Evolutionary conservation across 2,797 vertebrate genomes (phyloP).

Genomic region (Stomatorhinus walkeri): DNA sequence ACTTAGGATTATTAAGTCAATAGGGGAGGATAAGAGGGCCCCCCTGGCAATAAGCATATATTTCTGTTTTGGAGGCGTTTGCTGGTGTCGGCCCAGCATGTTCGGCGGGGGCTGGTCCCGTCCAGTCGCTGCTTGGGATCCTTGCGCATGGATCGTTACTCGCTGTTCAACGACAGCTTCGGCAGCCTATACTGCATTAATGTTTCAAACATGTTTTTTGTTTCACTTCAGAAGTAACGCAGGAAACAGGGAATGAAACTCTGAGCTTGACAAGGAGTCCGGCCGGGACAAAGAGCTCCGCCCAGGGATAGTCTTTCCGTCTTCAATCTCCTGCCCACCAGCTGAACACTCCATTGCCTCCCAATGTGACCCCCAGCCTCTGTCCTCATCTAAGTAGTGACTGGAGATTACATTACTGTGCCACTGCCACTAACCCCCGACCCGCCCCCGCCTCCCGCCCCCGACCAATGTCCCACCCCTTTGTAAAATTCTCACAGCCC

Average conservation of each 20-base stretch:
- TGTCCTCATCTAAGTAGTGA: not conserved
- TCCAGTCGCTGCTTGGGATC: not conserved
- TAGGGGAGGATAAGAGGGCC: not conserved
- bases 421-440: not conserved
- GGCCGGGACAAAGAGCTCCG: not conserved
- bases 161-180: not conserved
- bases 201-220: not conserved
- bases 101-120: not conserved
- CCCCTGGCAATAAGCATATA: not conserved
- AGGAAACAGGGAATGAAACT: not conserved
- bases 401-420: not conserved
- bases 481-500: not conserved
- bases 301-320: not conserved
- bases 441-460: not conserved
- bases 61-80: not conserved
- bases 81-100: not conserved
- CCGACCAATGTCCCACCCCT: not conserved
- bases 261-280: not conserved
- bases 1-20: conserved; percentile 15
- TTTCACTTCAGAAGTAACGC: not conserved
- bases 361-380: not conserved
- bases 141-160: not conserved
- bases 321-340: not conserved
- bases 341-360: not conserved
- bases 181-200: not conserved